Base-by-base conservation (phyloP, 2,113 vertebrate species). In the Elgaria multicarinata region DNA sequence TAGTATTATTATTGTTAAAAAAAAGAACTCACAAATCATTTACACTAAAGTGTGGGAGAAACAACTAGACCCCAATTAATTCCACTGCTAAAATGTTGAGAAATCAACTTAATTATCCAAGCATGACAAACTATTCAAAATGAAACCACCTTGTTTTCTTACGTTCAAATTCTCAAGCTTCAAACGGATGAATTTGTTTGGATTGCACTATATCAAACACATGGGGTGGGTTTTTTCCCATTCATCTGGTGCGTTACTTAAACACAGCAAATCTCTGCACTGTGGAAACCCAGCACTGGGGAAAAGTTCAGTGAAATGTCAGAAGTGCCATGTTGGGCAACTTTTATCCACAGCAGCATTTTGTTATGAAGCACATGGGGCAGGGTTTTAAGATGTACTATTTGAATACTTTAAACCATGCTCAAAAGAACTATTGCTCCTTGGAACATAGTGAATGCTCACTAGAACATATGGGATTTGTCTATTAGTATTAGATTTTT, bases 381-480 rank as follows among this genome's bases (percentile, higher is more conserved):
- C 53, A 46, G 75, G 6, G 22, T 80, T 89, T 90, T 81, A 58
- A 92, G 71, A 90, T 91, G 69, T 83, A 55, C 87, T 88, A 91
- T 93, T 86, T 46, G 87, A 93, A 91, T 44, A 75, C 85, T 55
- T 77, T 67, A 92, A 95, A 83, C 53, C 85, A 69, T 86, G 94
- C 89, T 95, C 58, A 81, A 80, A 92, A 94, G 76, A 89, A 77
- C 26, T 36, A 39, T 53, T 89, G 82, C 82, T 87, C 94, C 84
- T 92, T 0, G 0, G 64, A 92, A 90, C 85, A 8, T 87, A 91
- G 69, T 22, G 0, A 39, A 86, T 81, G 33, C 76, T 88, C 80
- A 89, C 2, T 91, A 88, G 96, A 96, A 96, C 94, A 93, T 94
- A 90, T 79, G 92, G 95, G 94, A 96, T 97, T 97, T 96, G 92